phyloP scores from a whole-genome alignment of 2,888 invertebrate species.

The Eupithecia exiguata region DNA sequence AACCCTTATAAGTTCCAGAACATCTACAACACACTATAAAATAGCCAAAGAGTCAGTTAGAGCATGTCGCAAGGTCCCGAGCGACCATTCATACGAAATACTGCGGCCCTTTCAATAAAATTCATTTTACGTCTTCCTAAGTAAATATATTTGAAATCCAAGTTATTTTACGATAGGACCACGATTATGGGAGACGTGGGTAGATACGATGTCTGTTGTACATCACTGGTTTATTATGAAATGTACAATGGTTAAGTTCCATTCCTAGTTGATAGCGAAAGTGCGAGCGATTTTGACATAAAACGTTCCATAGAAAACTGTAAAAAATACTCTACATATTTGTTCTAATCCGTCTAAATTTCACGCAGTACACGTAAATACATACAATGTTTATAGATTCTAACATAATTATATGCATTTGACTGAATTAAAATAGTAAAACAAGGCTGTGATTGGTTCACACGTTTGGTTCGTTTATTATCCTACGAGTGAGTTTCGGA shows the following conservation, averaged over 20 bases:
- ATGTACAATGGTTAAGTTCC: neutral
- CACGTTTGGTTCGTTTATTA: too few species aligned
- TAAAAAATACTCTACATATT: neutral
- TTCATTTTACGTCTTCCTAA: conserved; percentile 61
- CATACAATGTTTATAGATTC: too few species aligned
- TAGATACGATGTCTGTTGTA: conserved; percentile 7
- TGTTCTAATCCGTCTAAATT: too few species aligned
- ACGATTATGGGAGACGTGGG: conserved; percentile 18
- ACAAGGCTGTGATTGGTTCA: too few species aligned
- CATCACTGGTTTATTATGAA: conserved; percentile 18
- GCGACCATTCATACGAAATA: conserved; percentile 41
- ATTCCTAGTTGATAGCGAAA: neutral
- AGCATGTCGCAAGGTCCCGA: conserved; percentile 17
- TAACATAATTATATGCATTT: too few species aligned
- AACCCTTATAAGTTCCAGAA: conserved; percentile 4
- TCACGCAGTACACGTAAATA: too few species aligned
- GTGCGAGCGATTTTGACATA: neutral
- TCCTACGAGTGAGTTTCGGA: too few species aligned
- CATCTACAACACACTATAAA: conserved; percentile 4
- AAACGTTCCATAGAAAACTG: neutral
- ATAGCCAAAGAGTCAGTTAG: neutral
- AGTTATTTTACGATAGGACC: conserved; percentile 51
- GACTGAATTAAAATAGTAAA: too few species aligned
- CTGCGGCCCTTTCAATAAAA: conserved; percentile 55
- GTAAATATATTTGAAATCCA: conserved; percentile 65